phyloP scores from a whole-genome alignment of 1,140 invertebrate genomes.

The Lepidostoma basale region DNA sequence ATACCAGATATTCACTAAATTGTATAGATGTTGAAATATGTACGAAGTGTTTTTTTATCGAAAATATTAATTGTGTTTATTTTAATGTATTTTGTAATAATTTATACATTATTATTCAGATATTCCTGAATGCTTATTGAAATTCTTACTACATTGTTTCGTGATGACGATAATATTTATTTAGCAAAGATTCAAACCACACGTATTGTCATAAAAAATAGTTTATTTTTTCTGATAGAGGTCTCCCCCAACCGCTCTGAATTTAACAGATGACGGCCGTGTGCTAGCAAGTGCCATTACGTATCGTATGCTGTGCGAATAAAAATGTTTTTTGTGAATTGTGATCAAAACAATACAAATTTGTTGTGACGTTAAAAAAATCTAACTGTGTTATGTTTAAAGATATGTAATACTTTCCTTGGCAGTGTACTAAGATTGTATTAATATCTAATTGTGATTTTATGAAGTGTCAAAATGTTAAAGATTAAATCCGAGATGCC shows the following conservation, averaged over 20 bases:
- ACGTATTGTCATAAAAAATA: no score
- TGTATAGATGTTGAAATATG: no score
- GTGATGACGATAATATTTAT: no score
- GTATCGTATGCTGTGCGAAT: slow-evolving; percentile 26
- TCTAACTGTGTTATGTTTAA: slow-evolving; percentile 22
- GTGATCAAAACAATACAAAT: slow-evolving; percentile 27
- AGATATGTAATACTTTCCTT: slow-evolving; percentile 62
- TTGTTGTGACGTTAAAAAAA: slow-evolving; percentile 21
- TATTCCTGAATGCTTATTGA: no score
- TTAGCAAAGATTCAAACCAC: no score
- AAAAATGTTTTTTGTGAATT: slow-evolving; percentile 35
- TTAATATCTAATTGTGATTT: slow-evolving; percentile 56
- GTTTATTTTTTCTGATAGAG: no score
- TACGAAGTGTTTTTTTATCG: no score
- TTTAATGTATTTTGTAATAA: no score
- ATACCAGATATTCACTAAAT: no score
- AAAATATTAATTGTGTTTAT: no score
- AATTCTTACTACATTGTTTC: no score
- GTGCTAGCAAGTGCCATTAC: slow-evolving; percentile 28
- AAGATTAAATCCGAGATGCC: slow-evolving; percentile 56
- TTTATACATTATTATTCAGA: no score
- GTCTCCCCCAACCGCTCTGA: slow-evolving; percentile 21
- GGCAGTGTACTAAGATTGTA: slow-evolving; percentile 62
- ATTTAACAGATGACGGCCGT: slow-evolving; percentile 24
- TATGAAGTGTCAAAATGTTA: slow-evolving; percentile 52